phyloP scores from a whole-genome alignment of 2,797 vertebrate species.

The Xenopus petersii region DNA sequence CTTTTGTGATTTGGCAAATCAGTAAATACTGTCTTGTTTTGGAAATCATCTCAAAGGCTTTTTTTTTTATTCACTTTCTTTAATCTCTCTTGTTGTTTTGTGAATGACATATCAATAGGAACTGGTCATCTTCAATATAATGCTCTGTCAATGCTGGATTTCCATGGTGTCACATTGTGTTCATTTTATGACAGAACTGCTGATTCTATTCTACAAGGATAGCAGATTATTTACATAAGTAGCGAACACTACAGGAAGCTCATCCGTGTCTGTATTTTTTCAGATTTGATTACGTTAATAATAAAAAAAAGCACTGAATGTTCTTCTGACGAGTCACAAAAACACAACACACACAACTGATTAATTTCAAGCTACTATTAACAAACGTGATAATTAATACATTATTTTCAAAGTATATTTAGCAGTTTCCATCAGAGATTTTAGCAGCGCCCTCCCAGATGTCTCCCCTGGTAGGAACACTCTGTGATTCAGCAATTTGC shows the following conservation, averaged over 20 bases:
- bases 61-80: background rate
- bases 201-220: slow-evolving; percentile 16
- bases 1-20: too few species aligned
- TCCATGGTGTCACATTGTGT: slow-evolving; percentile 18
- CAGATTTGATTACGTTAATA: slow-evolving; percentile 15
- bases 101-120: slow-evolving; percentile 45
- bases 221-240: slow-evolving; percentile 33
- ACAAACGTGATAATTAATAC: slow-evolving; percentile 8
- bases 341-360: background rate
- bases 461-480: background rate
- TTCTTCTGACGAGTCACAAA: background rate
- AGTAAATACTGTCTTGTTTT: background rate
- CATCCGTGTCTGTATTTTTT: slow-evolving; percentile 3
- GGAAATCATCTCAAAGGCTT: background rate
- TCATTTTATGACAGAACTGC: slow-evolving; percentile 31
- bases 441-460: slow-evolving; percentile 2
- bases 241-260: slow-evolving; percentile 1
- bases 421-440: background rate
- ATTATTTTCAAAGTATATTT: slow-evolving; percentile 6
- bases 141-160: slow-evolving; percentile 30
- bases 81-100: slow-evolving; percentile 20
- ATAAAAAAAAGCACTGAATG: background rate
- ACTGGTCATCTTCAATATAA: slow-evolving; percentile 43
- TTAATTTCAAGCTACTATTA: background rate
- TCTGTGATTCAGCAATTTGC: slow-evolving; percentile 4